phyloP scores from a whole-genome alignment of 2,888 invertebrate genomes.

The Geophilus truncorum region DNA sequence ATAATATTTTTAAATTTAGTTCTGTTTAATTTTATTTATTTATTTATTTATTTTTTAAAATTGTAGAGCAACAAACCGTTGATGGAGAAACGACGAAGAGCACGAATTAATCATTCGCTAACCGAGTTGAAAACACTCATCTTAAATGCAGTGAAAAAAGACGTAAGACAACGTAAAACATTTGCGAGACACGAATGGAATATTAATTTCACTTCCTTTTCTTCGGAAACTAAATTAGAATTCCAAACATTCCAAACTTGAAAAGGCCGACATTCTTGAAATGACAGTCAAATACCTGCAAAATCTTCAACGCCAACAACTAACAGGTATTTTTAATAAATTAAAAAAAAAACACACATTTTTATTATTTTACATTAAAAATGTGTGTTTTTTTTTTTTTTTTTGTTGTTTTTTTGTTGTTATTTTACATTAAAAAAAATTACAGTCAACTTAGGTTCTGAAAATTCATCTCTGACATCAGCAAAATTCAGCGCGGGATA shows the following conservation, averaged over 20 bases:
- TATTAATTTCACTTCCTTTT: background rate
- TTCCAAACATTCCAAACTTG: constrained; percentile 86
- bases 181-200: background rate
- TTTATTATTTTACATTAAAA: too few species aligned
- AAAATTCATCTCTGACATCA: background rate
- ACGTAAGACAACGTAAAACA: background rate
- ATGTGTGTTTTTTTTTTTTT: too few species aligned
- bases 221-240: constrained; percentile 59
- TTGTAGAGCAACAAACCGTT: constrained; percentile 20
- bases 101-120: background rate
- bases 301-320: constrained; percentile 50
- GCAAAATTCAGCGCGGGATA: constrained; percentile 36
- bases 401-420: background rate
- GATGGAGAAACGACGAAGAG: constrained; percentile 22
- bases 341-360: background rate
- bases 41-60: too few species aligned
- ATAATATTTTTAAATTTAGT: background rate
- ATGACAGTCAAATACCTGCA: constrained; percentile 94
- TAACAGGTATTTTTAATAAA: constrained; percentile 7
- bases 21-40: too few species aligned
- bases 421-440: too few species aligned
- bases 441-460: background rate
- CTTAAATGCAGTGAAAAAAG: constrained; percentile 18
- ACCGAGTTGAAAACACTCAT: constrained; percentile 6
- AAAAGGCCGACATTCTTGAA: constrained; percentile 94